Evolutionary conservation across 2,888 invertebrate genomes (phyloP).

Genomic region (Halocaridina rubra): DNA sequence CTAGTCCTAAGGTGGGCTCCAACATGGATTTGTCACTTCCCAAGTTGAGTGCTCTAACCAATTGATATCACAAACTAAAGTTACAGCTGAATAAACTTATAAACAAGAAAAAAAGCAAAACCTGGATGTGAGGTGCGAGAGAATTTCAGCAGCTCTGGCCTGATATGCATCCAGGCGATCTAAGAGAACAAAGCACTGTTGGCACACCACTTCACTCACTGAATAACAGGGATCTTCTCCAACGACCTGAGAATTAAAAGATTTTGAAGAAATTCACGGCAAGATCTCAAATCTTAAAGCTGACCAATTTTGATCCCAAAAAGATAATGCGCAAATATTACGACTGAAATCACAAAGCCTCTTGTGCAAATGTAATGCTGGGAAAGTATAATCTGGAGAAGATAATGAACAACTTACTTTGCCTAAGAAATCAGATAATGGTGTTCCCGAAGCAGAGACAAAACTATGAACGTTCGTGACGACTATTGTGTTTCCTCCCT

Average conservation of each 20-base stretch:
- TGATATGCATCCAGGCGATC: slow-evolving; percentile 58
- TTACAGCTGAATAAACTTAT: too few species aligned
- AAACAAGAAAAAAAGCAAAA: too few species aligned
- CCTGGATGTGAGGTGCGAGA: slow-evolving; percentile 46
- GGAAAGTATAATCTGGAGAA: too few species aligned
- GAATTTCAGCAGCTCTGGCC: slow-evolving; percentile 54
- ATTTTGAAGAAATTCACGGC: not conserved
- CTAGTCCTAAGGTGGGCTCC: too few species aligned
- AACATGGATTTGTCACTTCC: too few species aligned
- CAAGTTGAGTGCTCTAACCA: too few species aligned
- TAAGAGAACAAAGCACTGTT: slow-evolving; percentile 53
- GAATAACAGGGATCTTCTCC: slow-evolving; percentile 59
- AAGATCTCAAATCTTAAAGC: not conserved
- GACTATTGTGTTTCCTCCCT: slow-evolving; percentile 37
- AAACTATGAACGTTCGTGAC: slow-evolving; percentile 49
- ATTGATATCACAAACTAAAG: too few species aligned
- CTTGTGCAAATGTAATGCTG: too few species aligned
- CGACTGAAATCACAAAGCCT: too few species aligned
- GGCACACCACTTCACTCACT: slow-evolving; percentile 49
- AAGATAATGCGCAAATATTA: too few species aligned
- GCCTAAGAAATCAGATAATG: slow-evolving; percentile 40
- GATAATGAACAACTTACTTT: too few species aligned
- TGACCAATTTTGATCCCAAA: too few species aligned
- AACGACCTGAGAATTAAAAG: slow-evolving; percentile 16
- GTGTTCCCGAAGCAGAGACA: slow-evolving; percentile 52